phyloP scores from a whole-genome alignment of 2,113 vertebrate genomes.

The Rhea americana region DNA sequence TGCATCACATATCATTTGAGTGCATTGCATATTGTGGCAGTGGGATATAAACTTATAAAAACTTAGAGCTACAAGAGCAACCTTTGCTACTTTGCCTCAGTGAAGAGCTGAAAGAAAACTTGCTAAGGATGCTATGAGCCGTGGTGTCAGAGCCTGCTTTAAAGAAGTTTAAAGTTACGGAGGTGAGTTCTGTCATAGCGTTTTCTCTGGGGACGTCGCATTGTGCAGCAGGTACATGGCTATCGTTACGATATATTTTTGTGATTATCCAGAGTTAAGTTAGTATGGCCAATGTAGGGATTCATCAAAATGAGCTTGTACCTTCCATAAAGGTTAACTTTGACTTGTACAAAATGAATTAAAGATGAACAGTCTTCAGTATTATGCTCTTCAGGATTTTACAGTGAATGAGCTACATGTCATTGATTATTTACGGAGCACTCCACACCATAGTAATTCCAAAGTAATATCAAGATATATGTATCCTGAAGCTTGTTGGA shows the following conservation, averaged over 20 bases:
- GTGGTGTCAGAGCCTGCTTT: background rate
- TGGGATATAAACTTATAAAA: background rate
- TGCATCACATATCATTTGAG: background rate
- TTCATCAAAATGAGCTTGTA: conserved; percentile 41
- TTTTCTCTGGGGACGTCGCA: background rate
- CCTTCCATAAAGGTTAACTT: conserved; percentile 66
- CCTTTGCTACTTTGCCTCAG: background rate
- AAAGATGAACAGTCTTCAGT: conserved; percentile 56
- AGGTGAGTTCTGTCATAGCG: background rate
- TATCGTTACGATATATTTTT: background rate
- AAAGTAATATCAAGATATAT: conserved; percentile 68
- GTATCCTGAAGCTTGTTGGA: conserved; percentile 63
- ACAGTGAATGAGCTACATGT: conserved; percentile 54
- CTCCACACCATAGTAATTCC: conserved; percentile 56
- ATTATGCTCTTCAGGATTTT: conserved; percentile 54
- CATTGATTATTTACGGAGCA: conserved; percentile 71
- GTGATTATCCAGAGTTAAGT: conserved; percentile 28
- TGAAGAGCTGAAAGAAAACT: background rate
- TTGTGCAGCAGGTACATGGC: background rate
- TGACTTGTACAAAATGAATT: conserved; percentile 66
- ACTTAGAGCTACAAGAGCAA: background rate
- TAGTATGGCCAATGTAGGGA: conserved; percentile 32
- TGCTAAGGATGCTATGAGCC: background rate
- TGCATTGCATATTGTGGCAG: background rate
- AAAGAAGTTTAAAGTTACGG: background rate